Evolutionary conservation across 2,888 invertebrate genomes (phyloP).

Genomic region (Chirona hameri): DNA sequence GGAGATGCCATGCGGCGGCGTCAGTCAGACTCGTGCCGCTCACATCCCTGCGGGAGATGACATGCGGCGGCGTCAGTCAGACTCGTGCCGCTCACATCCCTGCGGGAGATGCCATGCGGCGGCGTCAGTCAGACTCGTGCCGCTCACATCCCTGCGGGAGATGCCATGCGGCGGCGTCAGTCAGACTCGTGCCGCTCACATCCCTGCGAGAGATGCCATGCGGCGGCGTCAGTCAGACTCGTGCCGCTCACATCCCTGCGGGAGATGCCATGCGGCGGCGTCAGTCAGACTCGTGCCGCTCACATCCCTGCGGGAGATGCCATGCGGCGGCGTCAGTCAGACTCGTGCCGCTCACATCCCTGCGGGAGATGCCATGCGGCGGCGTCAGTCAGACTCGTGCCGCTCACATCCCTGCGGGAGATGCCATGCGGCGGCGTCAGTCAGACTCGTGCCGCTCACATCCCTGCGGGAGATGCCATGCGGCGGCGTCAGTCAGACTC

Average conservation of each 20-base stretch:
- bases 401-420: conserved; percentile 75
- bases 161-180: too few relatives aligned
- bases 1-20: too few relatives aligned
- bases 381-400: conserved; percentile 47
- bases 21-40: conserved; percentile 60
- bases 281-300: conserved; percentile 60
- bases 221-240: too few relatives aligned
- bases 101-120: conserved; percentile 13
- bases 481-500: too few relatives aligned
- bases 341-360: conserved; percentile 80
- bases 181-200: conserved; percentile 68
- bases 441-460: conserved; percentile 68
- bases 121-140: conserved; percentile 47
- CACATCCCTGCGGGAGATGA: conserved; percentile 62
- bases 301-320: conserved; percentile 62
- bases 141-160: conserved; percentile 75
- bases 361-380: conserved; percentile 13
- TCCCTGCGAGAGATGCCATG: conserved; percentile 54
- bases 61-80: too few relatives aligned
- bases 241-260: conserved; percentile 80
- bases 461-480: conserved; percentile 54
- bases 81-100: conserved; percentile 80
- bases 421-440: too few relatives aligned
- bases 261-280: too few relatives aligned
- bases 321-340: too few relatives aligned